Base-by-base conservation (phyloP, 1,140 invertebrate genomes). In the Pissodes strobi region DNA sequence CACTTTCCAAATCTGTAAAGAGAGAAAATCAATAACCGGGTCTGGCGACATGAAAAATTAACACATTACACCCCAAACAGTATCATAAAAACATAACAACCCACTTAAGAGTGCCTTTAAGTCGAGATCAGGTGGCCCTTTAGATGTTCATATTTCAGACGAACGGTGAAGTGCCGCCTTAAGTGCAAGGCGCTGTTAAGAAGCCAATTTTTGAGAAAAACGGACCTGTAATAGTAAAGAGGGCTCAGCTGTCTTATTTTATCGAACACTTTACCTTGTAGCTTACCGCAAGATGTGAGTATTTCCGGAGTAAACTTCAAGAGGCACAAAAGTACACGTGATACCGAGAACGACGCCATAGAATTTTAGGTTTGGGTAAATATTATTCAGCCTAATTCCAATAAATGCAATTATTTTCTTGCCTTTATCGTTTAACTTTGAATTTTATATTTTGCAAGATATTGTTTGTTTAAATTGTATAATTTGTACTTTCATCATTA, bases 71-170 rank as follows among this genome's bases (percentile, higher is more conserved):
- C 25, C 56, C 38, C 12, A 41, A 34, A 19, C 43, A 46, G 56
- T 58, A 58, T 58, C 56, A 58, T 58, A 58, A 58, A 56, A 58
- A 58, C 56, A 45, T 58, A 58, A 58, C 41, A 58, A 43, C 56
- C 41, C 39, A 58, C 56, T 58, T 58, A 57, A 43, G 38, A 25
- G 15, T 21, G 34, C 34, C 51, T 57, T 38, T 30, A 34, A 58
- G 56, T 48, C 56, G 39, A 58, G 56, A 58, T 58, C 56, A 58
- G 56, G 56, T 58, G 56, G 41, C 43, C 25, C 17, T 37, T 52
- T 10, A 52, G 49, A 52, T 3, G 43, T 10, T 22, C 17, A 22
- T 21, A 46, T 41, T 27, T 58, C 56, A 46, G 41, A 58, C 21
- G 25, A 58, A 18, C 25, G 19, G 6, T 19, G 41, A 30, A 58